Evolutionary conservation across 2,888 invertebrate genomes (phyloP).

Genomic region (Nemotelus pantherinus): DNA sequence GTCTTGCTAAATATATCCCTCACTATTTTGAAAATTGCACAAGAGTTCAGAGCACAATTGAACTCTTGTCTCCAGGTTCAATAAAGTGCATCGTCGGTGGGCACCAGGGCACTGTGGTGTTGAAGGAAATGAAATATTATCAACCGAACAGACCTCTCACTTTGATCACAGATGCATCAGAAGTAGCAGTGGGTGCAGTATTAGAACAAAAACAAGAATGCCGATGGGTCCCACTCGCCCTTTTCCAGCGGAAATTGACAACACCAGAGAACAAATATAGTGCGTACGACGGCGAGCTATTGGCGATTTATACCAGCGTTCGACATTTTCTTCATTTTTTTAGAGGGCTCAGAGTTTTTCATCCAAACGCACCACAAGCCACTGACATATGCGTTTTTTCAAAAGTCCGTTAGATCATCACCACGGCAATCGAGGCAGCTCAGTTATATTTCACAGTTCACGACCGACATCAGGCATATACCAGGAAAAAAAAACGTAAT

Average conservation of each 20-base stretch:
- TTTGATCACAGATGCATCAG: not conserved
- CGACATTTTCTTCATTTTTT: not conserved
- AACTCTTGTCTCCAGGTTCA: too few species aligned
- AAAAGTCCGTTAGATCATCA: not conserved
- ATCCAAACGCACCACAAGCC: conserved; percentile 6
- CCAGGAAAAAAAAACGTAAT: not conserved
- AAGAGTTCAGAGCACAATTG: too few species aligned
- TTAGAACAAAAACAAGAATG: not conserved
- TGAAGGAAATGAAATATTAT: not conserved
- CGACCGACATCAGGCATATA: not conserved
- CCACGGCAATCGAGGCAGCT: not conserved
- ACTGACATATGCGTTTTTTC: not conserved
- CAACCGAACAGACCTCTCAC: not conserved
- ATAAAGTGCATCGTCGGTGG: too few species aligned
- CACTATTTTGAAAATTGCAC: too few species aligned
- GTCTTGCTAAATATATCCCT: too few species aligned
- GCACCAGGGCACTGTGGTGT: too few species aligned
- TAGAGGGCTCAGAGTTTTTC: not conserved
- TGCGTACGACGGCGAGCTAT: not conserved
- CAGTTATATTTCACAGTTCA: not conserved
- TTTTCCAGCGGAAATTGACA: not conserved
- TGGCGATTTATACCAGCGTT: not conserved
- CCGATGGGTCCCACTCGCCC: not conserved
- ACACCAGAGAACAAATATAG: not conserved
- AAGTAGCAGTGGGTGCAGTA: not conserved